A percentile compares a stretch with the other conserved stretches of the same genome.
These are phyloP conservation scores for Pediacus dermestoides DNA, from an alignment of 2,888 invertebrate genomes.

Conservation along the genomic window DNA sequence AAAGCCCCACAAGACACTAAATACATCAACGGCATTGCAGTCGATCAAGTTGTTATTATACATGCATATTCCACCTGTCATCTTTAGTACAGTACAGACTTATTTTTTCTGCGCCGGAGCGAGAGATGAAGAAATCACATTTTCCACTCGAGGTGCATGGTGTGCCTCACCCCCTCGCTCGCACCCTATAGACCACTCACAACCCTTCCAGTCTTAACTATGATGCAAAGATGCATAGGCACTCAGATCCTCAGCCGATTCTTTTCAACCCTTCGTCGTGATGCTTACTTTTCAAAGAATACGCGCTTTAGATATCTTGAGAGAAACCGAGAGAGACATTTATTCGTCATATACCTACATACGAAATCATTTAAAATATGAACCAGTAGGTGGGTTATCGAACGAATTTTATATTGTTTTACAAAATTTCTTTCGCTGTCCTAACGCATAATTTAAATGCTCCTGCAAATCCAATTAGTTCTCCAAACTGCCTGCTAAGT, in stretches of 20 bases:
- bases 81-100: conserved; percentile 9
- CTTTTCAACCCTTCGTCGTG: conserved; percentile 27
- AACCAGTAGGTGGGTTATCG: too few species aligned
- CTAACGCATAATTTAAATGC: too few species aligned
- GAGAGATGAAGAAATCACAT: conserved; percentile 51
- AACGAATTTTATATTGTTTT: too few species aligned
- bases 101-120: conserved; percentile 35
- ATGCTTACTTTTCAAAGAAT: conserved; percentile 20
- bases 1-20: conserved; percentile 43
- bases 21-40: conserved; percentile 35
- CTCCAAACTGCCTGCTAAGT: too few species aligned
- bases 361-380: too few species aligned
- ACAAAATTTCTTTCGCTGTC: too few species aligned
- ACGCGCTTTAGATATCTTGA: too few species aligned
- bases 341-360: conserved; percentile 32
- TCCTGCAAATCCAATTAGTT: too few species aligned
- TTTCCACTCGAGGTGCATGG: conserved; percentile 48
- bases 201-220: conserved; percentile 49
- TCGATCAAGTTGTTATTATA: conserved; percentile 26
- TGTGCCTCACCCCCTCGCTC: conserved; percentile 26
- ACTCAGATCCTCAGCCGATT: conserved; percentile 20
- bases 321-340: conserved; percentile 29
- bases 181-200: conserved; percentile 48
- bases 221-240: conserved; percentile 40
- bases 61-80: conserved; percentile 10